These are phyloP conservation scores for Periparus ater DNA, from an alignment of 2,797 vertebrate genomes.

Conservation along the genomic window DNA sequence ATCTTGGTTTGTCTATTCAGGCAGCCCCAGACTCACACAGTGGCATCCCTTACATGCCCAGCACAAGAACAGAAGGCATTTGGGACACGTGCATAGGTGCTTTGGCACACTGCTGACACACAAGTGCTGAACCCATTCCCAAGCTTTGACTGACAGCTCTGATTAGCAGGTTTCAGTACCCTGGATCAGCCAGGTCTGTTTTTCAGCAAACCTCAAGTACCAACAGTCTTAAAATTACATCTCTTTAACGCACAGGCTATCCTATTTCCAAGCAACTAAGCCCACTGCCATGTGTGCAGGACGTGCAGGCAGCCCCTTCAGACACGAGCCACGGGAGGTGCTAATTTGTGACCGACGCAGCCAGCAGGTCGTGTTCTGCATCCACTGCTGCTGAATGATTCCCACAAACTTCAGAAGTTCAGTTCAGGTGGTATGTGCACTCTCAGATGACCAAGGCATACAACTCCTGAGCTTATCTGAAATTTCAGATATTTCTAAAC, in stretches of 20 bases:
- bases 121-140: background rate
- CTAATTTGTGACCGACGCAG: background rate
- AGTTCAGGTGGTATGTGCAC: background rate
- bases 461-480: background rate
- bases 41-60: background rate
- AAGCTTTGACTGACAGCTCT: background rate
- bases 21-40: background rate
- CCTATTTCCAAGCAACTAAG: conserved; percentile 7
- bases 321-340: background rate
- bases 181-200: background rate
- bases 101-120: background rate
- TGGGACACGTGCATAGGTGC: background rate
- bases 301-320: background rate
- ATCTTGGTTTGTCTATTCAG: background rate
- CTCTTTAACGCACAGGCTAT: background rate
- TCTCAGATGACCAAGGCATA: background rate
- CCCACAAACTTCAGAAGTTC: background rate
- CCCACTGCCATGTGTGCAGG: background rate
- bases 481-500: background rate
- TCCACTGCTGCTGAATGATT: background rate
- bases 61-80: background rate
- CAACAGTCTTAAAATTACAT: background rate
- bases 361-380: background rate
- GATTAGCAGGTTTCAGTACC: background rate
- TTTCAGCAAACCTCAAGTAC: background rate